Evolutionary conservation across 2,888 invertebrate genomes (phyloP), one percentile per base, ranked within the genome.

Genomic region (Rutpela maculata): DNA sequence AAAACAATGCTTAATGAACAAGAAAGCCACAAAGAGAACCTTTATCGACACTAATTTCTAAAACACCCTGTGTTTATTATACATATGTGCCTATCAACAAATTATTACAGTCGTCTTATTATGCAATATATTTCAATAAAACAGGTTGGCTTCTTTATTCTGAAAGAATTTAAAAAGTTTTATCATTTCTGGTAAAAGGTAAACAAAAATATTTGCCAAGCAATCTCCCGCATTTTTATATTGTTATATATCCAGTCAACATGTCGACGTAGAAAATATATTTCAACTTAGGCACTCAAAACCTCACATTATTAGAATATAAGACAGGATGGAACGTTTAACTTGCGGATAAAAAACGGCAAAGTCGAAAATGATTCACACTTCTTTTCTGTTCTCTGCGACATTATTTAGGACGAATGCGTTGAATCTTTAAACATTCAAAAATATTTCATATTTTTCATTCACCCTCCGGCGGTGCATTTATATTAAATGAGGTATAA

Each of bases 201-300:
- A 31, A 62, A 62, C 62, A n/a, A 22, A 62, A 62, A 62, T 62
- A 35, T 62, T 62, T 62, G 26, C 62, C 62, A 62, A 62, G 62
- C 15, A 62, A 22, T 26, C 31, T 62, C 26, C n/a, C n/a, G 31
- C n/a, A 17, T 26, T n/a, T 62, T 62, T 31, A 62, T 62, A 15
- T 62, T 62, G 62, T 62, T 62, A 62, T 62, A 26, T 62, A 35
- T 31, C 62, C 62, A 22, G 62, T 62, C 62, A 31, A 62, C 31
- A 22, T 59, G 22, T 59, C 59, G 62, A 17, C n/a, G 22, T 15
- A n/a, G n/a, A 7, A 62, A 59, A 62, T 62, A 62, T 62, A 62
- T 62, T 62, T 62, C 31, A 31, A 62, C 26, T 62, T 62, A 62
- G 31, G 22, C 62, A 26, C 19, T 22, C 26, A 59, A 50, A 59